phyloP scores from a whole-genome alignment of 1,140 invertebrate species.

The Oppia nitens region DNA sequence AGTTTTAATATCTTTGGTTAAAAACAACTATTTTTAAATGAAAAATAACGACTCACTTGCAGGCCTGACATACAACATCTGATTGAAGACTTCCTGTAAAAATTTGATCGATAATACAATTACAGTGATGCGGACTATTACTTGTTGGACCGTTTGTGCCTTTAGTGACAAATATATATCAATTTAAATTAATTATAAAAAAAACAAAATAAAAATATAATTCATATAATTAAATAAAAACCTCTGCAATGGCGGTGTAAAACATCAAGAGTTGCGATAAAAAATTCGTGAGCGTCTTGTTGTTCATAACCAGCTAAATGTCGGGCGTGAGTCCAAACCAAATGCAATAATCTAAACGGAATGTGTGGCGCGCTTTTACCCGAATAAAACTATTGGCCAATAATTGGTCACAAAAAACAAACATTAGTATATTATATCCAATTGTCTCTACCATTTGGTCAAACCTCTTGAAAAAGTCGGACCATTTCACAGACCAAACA shows the following conservation, averaged over 20 bases:
- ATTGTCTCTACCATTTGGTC: background rate
- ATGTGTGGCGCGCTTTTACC: slow-evolving; percentile 70
- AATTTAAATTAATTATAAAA: slow-evolving; percentile 7
- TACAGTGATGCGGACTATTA: slow-evolving; percentile 50
- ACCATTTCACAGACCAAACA: slow-evolving; percentile 89
- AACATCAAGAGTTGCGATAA: slow-evolving; percentile 82
- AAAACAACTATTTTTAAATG: no score
- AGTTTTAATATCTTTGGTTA: no score
- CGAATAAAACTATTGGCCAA: slow-evolving; percentile 78
- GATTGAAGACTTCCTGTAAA: slow-evolving; percentile 91
- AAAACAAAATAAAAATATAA: slow-evolving; percentile 1
- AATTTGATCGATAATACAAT: slow-evolving; percentile 93
- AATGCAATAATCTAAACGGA: slow-evolving; percentile 66
- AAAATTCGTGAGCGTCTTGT: slow-evolving; percentile 97
- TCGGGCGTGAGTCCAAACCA: slow-evolving; percentile 90
- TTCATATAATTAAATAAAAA: background rate
- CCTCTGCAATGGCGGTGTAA: slow-evolving; percentile 59
- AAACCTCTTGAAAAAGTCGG: slow-evolving; percentile 36
- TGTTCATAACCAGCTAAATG: slow-evolving; percentile 92
- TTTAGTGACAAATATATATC: slow-evolving; percentile 17
- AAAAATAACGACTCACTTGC: slow-evolving; percentile 53
- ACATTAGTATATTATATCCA: slow-evolving; percentile 10
- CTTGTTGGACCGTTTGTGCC: slow-evolving; percentile 30
- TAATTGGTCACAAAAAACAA: slow-evolving; percentile 12
- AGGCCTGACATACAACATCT: slow-evolving; percentile 86